Base-by-base conservation (phyloP, 1,140 invertebrate genomes). In the Hycleus cichorii region DNA sequence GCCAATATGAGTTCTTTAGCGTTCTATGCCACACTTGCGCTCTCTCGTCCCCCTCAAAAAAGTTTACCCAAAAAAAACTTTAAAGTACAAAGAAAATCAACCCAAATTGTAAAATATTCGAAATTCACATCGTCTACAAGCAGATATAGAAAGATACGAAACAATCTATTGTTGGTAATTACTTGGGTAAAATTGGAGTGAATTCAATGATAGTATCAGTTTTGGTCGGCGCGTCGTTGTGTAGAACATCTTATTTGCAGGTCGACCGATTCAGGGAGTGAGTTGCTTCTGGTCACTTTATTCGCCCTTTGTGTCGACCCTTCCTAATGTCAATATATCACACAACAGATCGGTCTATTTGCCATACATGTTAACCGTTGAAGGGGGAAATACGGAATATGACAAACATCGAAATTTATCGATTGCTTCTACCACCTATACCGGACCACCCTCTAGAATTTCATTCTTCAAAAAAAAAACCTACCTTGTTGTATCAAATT, bases 1-100 rank as follows among this genome's bases (percentile, higher is more conserved):
- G 70, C 69, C 69, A 69, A 69, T 69, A 72, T 72, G 68, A 72
- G 64, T 70, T 71, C 61, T 63, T 69, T 65, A 63, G 63, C 61
- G 58, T 56, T 32, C 38, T 25, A 18, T 43, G 49, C 40, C 55
- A 56, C 58, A 62, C 59, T 50, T 43, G 47, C 45, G 42, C 65
- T 46, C 56, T 56, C 57, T 54, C 45, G 45, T 51, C 48, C 58
- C 39, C n/a, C 9, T 24, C 48, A n/a, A 24, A 27, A 46, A 42
- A 54, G 12, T 39, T 43, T 12, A 25, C 51, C 43, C 46, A 57
- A 44, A 39, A 18, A 38, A 12, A 44, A 32, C 32, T 32, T 32
- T 32, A 32, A 32, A 32, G 2, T 7, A 32, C 18, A 32, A 7
- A 32, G 32, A 4, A 32, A 32, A 32, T 32, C 32, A 32, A 32